These are phyloP conservation scores for Phylloscopus collybita DNA, from an alignment of 2,797 vertebrate genomes.

Conservation along the genomic window DNA sequence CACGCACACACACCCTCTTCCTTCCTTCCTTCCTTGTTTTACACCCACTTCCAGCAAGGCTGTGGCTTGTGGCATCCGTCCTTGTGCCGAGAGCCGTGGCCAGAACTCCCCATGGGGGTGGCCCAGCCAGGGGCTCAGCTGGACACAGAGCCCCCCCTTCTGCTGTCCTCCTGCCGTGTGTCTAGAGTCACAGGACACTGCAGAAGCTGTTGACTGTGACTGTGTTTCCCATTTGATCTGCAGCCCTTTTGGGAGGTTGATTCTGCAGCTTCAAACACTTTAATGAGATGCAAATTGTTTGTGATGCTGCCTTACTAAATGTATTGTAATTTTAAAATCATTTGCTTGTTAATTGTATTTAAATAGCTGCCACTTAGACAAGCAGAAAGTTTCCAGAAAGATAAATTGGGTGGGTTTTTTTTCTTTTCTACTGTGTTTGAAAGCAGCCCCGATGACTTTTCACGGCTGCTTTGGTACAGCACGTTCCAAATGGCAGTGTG, in stretches of 20 bases:
- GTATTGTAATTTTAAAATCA: slow-evolving; percentile 75
- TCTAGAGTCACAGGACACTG: not conserved
- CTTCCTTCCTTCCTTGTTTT: slow-evolving; percentile 53
- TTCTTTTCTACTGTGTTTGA: slow-evolving; percentile 26
- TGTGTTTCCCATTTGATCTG: not conserved
- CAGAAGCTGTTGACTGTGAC: not conserved
- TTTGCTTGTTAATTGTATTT: slow-evolving; percentile 79
- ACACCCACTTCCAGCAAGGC: slow-evolving; percentile 57
- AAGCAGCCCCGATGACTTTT: slow-evolving; percentile 55
- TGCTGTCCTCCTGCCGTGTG: rapidly evolving
- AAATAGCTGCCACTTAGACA: slow-evolving; percentile 70
- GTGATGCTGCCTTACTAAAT: slow-evolving; percentile 69
- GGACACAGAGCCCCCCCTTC: not conserved
- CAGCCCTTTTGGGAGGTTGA: slow-evolving; percentile 45
- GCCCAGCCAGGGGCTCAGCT: not conserved
- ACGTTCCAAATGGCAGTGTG: not conserved
- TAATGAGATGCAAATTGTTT: slow-evolving; percentile 72
- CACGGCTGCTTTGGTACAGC: slow-evolving; percentile 49
- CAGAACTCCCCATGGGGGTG: not conserved
- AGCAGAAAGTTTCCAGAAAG: slow-evolving; percentile 64
- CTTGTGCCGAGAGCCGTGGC: not conserved
- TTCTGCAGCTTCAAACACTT: slow-evolving; percentile 30
- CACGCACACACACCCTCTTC: slow-evolving; percentile 14
- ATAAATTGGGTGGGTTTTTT: not conserved
- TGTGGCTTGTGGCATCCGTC: slow-evolving; percentile 50